Percentiles rank a stretch among this genome's conserved stretches.
Evolutionary conservation across 2,888 invertebrate species (phyloP).

Genomic region (Exocentrus adspersus): DNA sequence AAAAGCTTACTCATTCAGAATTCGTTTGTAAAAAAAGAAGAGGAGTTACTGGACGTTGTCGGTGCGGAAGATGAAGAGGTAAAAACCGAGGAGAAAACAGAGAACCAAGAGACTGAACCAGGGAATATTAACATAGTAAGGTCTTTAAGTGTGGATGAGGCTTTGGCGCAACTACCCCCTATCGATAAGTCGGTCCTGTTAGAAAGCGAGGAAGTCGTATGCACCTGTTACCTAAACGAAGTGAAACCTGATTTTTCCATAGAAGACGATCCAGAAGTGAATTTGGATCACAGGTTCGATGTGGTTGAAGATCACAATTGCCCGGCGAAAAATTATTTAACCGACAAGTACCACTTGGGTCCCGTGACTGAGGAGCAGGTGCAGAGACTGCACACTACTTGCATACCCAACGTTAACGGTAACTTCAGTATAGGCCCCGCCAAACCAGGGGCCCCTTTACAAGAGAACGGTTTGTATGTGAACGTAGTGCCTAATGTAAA

Average conservation of each 20-base stretch:
- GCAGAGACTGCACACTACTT: slow-evolving; percentile 62
- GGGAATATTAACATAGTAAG: slow-evolving; percentile 36
- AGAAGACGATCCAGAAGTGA: slow-evolving; percentile 49
- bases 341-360: slow-evolving; percentile 66
- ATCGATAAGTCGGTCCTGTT: slow-evolving; percentile 64
- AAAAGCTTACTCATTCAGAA: slow-evolving; percentile 45
- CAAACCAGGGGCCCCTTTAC: slow-evolving; percentile 39
- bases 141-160: slow-evolving; percentile 68
- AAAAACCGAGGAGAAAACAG: slow-evolving; percentile 31
- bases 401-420: slow-evolving; percentile 58
- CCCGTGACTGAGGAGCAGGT: slow-evolving; percentile 65
- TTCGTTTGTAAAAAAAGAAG: slow-evolving; percentile 43
- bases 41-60: slow-evolving; percentile 47
- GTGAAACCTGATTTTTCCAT: slow-evolving; percentile 55
- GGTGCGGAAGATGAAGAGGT: slow-evolving; percentile 43
- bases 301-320: slow-evolving; percentile 68
- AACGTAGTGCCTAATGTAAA: slow-evolving; percentile 64
- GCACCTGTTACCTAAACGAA: slow-evolving; percentile 56
- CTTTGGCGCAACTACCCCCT: slow-evolving; percentile 74
- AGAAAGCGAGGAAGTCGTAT: slow-evolving; percentile 49
- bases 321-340: slow-evolving; percentile 64
- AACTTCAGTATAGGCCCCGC: slow-evolving; percentile 51
- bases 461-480: slow-evolving; percentile 54
- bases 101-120: slow-evolving; percentile 50
- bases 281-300: slow-evolving; percentile 56